Evolutionary conservation across 2,888 invertebrate genomes (phyloP), one percentile per base, ranked within the genome.

Genomic region (Ecliptopera silaceata): DNA sequence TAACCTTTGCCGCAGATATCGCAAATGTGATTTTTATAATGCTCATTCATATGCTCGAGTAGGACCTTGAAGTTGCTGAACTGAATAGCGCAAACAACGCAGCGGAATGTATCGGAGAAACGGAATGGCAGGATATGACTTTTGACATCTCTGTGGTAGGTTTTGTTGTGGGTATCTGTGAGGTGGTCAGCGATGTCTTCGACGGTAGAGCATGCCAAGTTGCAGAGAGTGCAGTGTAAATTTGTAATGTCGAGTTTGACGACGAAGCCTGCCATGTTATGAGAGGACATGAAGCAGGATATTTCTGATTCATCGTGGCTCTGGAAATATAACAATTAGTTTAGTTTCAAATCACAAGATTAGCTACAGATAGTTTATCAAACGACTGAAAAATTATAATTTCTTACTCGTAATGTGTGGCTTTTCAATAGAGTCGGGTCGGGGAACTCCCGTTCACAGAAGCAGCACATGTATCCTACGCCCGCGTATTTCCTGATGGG

Each of bases 1-100:
- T 78, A 81, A 0, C 91, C 90, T n/a, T 86, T 84, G 1, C 84
- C 81, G 58, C 93, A 93, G 0, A 87, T 75, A 18, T 90, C 86
- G 59, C 93, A 93, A 8, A 88, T 81, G 60, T 88, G 88, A 74
- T 92, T 88, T 26, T 75, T 72, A 20, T 69, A 87, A 54, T 87
- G 87, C 0, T 66, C 63, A 34, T 81, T 82, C 87, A 87, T 86
- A 29, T 84, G 84, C 39, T 79, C 77, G 1, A 79, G 46, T 4
- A 84, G 57, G 0, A 79, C 69, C 34, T 82, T 79, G 49, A 82
- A 84, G 47, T 79, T 80, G 4, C 73, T 75, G 20, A 71, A 79
- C 13, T 63, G 62, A 2, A 65, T 70, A 0, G 44, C 50, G 59
- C 82, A 82, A 6, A 74, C 31, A 0, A 68, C 69, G 15, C 82